phyloP scores from a whole-genome alignment of 2,888 invertebrate genomes.

The Tachina lurida region DNA sequence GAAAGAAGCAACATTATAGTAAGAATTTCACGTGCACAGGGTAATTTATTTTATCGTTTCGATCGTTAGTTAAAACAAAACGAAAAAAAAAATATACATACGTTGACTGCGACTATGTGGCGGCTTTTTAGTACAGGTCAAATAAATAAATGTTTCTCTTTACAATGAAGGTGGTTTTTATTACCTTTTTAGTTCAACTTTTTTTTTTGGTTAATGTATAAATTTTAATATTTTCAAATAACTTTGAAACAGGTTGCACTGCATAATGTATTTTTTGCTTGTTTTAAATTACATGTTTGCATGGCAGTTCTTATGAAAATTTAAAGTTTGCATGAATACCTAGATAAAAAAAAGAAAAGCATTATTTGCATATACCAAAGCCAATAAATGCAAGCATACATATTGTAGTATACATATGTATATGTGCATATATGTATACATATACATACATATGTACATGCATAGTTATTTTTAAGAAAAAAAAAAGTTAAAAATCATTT shows the following conservation, averaged over 20 bases:
- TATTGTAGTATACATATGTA: too few species aligned
- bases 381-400: background rate
- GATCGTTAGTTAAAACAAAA: slow-evolving; percentile 75
- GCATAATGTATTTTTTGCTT: slow-evolving; percentile 23
- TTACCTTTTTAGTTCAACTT: slow-evolving; percentile 7
- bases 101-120: slow-evolving; percentile 44
- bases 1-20: slow-evolving; percentile 33
- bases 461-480: too few species aligned
- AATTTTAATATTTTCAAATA: slow-evolving; percentile 49
- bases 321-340: slow-evolving; percentile 52
- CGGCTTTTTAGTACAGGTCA: slow-evolving; percentile 57
- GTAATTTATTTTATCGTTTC: slow-evolving; percentile 81
- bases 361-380: background rate
- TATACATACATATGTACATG: background rate
- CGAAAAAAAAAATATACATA: background rate
- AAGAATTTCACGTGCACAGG: slow-evolving; percentile 57
- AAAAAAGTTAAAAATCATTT: background rate
- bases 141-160: slow-evolving; percentile 26
- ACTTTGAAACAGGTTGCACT: slow-evolving; percentile 55
- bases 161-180: slow-evolving; percentile 23
- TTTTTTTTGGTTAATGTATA: slow-evolving; percentile 49
- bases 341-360: background rate
- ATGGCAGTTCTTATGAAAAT: slow-evolving; percentile 50
- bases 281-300: slow-evolving; percentile 53
- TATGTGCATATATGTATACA: background rate